phyloP scores from a whole-genome alignment of 1,140 invertebrate species.

The Drosophila ambigua region DNA sequence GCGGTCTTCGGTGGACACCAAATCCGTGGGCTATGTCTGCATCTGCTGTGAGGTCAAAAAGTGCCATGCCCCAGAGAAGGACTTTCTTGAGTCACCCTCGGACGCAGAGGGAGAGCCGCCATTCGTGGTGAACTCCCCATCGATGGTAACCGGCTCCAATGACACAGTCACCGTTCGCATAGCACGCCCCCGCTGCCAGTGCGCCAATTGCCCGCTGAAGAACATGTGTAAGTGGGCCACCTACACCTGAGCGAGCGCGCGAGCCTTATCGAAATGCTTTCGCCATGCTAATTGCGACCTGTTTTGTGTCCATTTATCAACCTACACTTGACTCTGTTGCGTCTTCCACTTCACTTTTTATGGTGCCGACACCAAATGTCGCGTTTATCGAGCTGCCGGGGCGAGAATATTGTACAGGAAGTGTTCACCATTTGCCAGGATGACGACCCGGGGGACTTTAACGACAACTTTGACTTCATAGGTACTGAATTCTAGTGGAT shows the following conservation, averaged over 20 bases:
- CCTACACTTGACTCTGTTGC: background rate
- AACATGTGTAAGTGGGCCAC: conserved; percentile 72
- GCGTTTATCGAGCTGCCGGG: conserved; percentile 46
- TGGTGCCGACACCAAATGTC: conserved; percentile 40
- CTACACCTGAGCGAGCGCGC: background rate
- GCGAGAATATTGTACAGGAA: conserved; percentile 59
- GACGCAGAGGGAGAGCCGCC: conserved; percentile 35
- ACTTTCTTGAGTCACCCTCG: conserved; percentile 37
- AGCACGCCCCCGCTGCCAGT: conserved; percentile 57
- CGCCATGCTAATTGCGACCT: conserved; percentile 67
- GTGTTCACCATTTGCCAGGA: conserved; percentile 70
- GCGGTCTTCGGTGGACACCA: conserved; percentile 25
- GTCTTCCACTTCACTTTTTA: conserved; percentile 5
- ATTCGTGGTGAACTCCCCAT: conserved; percentile 25
- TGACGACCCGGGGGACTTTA: conserved; percentile 51
- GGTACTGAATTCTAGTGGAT: conserved; percentile 30
- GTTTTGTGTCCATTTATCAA: conserved; percentile 14
- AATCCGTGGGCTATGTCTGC: conserved; percentile 41
- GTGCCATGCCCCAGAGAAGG: conserved; percentile 27
- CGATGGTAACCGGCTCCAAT: conserved; percentile 23
- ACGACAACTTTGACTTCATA: conserved; percentile 73
- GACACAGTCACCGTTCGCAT: conserved; percentile 56
- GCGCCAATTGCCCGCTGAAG: conserved; percentile 75
- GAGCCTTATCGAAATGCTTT: conserved; percentile 68
- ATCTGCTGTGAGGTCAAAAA: conserved; percentile 47